These are phyloP conservation scores for Salmo trutta DNA, from an alignment of 2,797 vertebrate species.

Conservation along the genomic window DNA sequence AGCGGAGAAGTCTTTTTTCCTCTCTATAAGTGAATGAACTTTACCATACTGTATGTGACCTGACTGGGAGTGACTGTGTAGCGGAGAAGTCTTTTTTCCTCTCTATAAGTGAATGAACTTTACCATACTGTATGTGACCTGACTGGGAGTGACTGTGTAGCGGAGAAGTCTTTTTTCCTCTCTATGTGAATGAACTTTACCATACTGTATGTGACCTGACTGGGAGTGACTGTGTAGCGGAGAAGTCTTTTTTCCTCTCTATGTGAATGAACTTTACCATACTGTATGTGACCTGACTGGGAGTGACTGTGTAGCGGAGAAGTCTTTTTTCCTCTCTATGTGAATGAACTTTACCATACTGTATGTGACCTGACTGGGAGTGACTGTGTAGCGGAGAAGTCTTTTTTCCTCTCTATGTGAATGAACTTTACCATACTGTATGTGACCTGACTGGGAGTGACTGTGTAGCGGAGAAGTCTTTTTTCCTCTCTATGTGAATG, in stretches of 20 bases:
- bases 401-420: conserved; percentile 37
- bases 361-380: conserved; percentile 18
- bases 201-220: conserved; percentile 14
- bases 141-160: conserved; percentile 27
- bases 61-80: conserved; percentile 25
- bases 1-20: too few species aligned
- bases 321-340: conserved; percentile 35
- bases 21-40: conserved; percentile 42
- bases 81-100: conserved; percentile 29
- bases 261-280: conserved; percentile 34
- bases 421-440: conserved; percentile 28
- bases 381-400: too few species aligned
- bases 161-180: conserved; percentile 31
- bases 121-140: conserved; percentile 14
- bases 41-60: conserved; percentile 14
- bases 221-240: conserved; percentile 32
- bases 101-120: conserved; percentile 41
- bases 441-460: conserved; percentile 21
- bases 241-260: conserved; percentile 34
- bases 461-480: too few species aligned
- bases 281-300: conserved; percentile 16
- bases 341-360: conserved; percentile 32
- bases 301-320: too few species aligned
- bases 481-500: conserved; percentile 38
- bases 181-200: conserved; percentile 37